phyloP scores from a whole-genome alignment of 2,113 vertebrate species.

The Cottus gobio region DNA sequence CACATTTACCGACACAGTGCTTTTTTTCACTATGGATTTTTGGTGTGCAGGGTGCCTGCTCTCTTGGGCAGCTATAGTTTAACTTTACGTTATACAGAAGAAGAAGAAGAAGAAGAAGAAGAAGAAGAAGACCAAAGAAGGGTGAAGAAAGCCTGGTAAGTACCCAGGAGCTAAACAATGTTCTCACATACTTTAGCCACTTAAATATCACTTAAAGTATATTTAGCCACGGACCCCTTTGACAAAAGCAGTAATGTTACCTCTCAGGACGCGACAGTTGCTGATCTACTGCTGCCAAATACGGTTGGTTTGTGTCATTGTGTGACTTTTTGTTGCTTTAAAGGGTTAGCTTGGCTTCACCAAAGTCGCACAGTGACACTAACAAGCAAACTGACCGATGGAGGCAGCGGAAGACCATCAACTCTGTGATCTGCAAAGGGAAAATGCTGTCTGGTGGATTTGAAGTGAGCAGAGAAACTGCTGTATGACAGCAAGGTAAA shows the following conservation, averaged over 20 bases:
- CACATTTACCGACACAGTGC: conserved; percentile 25
- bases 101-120: no score
- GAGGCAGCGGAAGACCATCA: no score
- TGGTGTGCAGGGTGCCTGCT: neutral
- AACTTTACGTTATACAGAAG: neutral
- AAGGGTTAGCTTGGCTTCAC: neutral
- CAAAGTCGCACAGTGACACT: no score
- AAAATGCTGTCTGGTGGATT: no score
- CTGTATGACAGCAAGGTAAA: no score
- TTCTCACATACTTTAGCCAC: neutral
- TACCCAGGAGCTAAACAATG: neutral
- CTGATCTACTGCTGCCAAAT: neutral
- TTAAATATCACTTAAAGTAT: no score
- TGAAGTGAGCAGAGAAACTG: no score
- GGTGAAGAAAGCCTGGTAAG: neutral
- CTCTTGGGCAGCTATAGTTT: neutral
- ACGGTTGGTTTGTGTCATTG: neutral
- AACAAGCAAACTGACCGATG: no score
- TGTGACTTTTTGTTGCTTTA: neutral
- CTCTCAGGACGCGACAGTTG: neutral
- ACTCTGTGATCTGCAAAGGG: no score
- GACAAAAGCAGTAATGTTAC: neutral
- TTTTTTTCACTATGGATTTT: neutral
- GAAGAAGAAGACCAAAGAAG: no score
- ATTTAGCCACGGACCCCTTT: neutral